phyloP scores from a whole-genome alignment of 2,113 vertebrate species.

The Delphinus delphis region DNA sequence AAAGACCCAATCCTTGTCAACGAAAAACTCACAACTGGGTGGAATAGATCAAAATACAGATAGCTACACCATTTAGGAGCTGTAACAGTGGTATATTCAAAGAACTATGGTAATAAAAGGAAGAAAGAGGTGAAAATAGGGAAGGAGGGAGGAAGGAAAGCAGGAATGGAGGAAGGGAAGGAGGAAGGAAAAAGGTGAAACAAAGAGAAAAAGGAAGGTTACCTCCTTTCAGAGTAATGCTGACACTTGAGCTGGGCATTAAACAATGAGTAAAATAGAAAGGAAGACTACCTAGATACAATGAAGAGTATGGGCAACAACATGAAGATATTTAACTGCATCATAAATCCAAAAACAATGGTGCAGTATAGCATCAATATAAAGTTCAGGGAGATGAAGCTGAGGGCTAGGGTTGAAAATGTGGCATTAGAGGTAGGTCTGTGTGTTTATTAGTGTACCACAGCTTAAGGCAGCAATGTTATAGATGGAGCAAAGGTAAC shows the following conservation, averaged over 20 bases:
- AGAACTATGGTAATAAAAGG: background rate
- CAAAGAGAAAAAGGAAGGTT: background rate
- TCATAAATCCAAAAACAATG: background rate
- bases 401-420: background rate
- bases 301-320: background rate
- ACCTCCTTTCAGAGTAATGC: background rate
- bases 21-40: background rate
- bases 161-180: background rate
- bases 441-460: background rate
- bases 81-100: background rate
- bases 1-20: background rate
- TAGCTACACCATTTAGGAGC: background rate
- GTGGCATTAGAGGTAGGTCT: background rate
- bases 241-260: background rate
- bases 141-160: background rate
- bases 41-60: background rate
- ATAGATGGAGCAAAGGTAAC: background rate
- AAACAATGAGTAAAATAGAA: background rate
- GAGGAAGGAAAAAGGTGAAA: background rate
- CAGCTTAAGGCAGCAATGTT: background rate
- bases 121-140: background rate
- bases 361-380: background rate
- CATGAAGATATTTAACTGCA: background rate
- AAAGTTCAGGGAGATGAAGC: background rate
- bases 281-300: background rate